A percentile compares a stretch with the other conserved stretches of the same genome.
Evolutionary conservation across 2,113 vertebrate genomes (phyloP).

Genomic region (Orientallactaga bullata): DNA sequence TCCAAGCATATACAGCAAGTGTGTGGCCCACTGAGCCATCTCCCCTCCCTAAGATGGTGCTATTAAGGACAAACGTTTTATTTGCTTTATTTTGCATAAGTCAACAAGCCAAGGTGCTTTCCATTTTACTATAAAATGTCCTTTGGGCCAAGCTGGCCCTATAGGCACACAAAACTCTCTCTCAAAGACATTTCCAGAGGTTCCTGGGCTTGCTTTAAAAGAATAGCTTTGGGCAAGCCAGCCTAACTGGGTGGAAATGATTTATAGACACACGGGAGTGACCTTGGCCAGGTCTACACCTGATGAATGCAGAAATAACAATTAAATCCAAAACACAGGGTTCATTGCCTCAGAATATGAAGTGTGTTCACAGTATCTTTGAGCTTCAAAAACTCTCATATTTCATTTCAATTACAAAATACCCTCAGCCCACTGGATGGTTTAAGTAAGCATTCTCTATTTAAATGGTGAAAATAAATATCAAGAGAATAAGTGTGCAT

Average conservation of each 20-base stretch:
- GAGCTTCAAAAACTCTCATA: constrained; percentile 66
- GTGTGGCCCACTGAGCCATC: no score
- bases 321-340: neutral
- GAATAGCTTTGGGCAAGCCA: neutral
- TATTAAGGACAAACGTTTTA: neutral
- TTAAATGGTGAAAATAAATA: constrained; percentile 86
- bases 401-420: constrained; percentile 69
- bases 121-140: neutral
- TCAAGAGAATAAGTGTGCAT: constrained; percentile 84
- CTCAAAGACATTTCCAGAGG: neutral
- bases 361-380: neutral
- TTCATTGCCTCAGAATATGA: neutral
- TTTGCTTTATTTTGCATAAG: neutral
- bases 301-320: neutral
- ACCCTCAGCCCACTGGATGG: constrained; percentile 72
- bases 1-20: no score
- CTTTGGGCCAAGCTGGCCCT: neutral
- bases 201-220: neutral
- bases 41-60: no score
- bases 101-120: neutral
- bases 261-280: neutral
- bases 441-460: constrained; percentile 81
- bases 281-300: neutral
- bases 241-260: neutral
- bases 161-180: neutral